Evolutionary conservation across 2,113 vertebrate genomes (phyloP).

Genomic region (Scolopax mira): DNA sequence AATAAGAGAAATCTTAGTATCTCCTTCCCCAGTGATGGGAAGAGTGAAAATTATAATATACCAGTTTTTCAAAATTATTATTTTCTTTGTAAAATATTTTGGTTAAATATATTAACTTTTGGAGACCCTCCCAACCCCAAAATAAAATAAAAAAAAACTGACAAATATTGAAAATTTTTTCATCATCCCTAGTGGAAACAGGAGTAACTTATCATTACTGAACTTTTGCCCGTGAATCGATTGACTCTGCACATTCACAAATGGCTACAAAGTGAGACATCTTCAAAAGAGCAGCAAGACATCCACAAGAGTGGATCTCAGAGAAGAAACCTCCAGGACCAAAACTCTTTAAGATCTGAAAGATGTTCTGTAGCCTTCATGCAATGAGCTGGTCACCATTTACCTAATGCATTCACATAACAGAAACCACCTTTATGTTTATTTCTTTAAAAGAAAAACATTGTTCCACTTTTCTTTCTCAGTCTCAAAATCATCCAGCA

Average conservation of each 20-base stretch:
- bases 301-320: not conserved
- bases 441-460: not conserved
- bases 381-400: not conserved
- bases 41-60: not conserved
- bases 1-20: not conserved
- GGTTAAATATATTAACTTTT: not conserved
- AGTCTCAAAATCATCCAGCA: not conserved
- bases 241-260: not conserved
- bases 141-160: not conserved
- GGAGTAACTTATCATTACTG: not conserved
- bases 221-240: not conserved
- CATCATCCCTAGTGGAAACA: not conserved
- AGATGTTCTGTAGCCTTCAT: not conserved
- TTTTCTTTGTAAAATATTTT: not conserved
- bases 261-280: not conserved
- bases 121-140: not conserved
- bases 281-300: not conserved
- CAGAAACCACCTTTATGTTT: too few species aligned
- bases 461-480: not conserved
- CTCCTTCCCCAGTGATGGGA: not conserved
- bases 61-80: not conserved
- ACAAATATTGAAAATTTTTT: not conserved
- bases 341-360: not conserved
- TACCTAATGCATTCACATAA: accelerated
- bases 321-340: not conserved